Evolutionary conservation across 1,140 invertebrate species (phyloP).

Genomic region (Diorhabda elongata): DNA sequence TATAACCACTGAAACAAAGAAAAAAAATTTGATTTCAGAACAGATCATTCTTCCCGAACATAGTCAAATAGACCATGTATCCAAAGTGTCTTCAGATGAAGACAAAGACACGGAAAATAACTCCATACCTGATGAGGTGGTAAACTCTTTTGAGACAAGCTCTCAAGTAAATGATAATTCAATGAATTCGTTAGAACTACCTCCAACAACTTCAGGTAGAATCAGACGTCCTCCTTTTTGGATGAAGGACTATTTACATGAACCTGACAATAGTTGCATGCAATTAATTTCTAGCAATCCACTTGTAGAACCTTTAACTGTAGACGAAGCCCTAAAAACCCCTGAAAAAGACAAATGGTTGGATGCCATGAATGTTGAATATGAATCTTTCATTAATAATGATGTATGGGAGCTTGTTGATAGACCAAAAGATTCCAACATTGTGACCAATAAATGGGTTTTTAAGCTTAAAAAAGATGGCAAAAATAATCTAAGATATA

Average conservation of each 20-base stretch:
- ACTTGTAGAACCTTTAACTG: background rate
- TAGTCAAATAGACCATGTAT: no score
- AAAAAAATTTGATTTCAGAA: no score
- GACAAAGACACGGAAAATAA: no score
- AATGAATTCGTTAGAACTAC: background rate
- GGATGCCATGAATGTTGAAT: background rate
- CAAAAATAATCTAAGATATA: background rate
- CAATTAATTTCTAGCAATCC: background rate
- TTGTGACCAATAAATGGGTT: background rate
- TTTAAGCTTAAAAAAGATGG: background rate
- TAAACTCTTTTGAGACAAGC: background rate
- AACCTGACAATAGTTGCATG: background rate
- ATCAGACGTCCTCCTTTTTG: background rate
- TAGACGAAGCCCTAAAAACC: background rate
- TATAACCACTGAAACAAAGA: no score
- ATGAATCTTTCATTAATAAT: background rate
- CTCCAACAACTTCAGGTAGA: background rate
- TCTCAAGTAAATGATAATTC: no score
- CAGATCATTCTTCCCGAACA: no score
- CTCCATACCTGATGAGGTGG: no score
- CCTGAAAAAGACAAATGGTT: background rate
- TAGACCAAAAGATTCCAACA: background rate
- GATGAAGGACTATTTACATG: background rate
- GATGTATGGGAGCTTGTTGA: background rate
- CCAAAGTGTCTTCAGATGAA: no score